These are phyloP conservation scores for Rousettus madagascariensis DNA, from an alignment of 2,797 vertebrate species.

Conservation along the genomic window DNA sequence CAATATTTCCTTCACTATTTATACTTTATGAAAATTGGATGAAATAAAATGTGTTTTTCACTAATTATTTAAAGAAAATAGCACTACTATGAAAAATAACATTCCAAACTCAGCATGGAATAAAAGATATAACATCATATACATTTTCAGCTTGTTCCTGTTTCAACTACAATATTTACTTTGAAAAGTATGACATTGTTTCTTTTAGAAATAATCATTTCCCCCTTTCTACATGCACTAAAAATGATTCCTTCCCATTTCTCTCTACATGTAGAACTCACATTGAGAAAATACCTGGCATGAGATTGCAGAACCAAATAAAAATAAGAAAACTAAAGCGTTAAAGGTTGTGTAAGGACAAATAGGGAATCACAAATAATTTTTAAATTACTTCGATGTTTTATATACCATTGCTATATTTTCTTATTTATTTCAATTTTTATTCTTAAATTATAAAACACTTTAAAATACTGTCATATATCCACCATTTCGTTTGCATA, in stretches of 20 bases:
- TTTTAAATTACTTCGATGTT: constrained; percentile 24
- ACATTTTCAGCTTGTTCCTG: background rate
- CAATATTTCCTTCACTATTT: background rate
- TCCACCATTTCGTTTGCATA: background rate
- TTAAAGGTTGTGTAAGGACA: background rate
- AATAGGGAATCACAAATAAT: background rate
- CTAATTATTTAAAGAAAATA: constrained; percentile 42
- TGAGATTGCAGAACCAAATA: background rate
- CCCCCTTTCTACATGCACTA: background rate
- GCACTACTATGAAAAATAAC: background rate
- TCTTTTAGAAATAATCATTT: background rate
- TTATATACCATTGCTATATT: background rate
- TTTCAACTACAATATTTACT: background rate
- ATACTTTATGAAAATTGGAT: constrained; percentile 24
- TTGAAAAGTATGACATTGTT: background rate
- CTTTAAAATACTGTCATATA: constrained; percentile 9
- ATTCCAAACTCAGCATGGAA: background rate
- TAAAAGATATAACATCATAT: background rate
- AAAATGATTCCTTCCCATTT: background rate
- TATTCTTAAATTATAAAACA: constrained; percentile 46
- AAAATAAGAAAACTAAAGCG: background rate
- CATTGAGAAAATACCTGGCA: background rate
- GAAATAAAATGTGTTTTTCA: constrained; percentile 15
- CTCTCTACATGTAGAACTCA: background rate
- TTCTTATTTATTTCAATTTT: constrained; percentile 42